Evolutionary conservation across 1,140 invertebrate genomes (phyloP), one percentile per base, ranked within the genome.

Genomic region (Brachionus asplanchnoidis): DNA sequence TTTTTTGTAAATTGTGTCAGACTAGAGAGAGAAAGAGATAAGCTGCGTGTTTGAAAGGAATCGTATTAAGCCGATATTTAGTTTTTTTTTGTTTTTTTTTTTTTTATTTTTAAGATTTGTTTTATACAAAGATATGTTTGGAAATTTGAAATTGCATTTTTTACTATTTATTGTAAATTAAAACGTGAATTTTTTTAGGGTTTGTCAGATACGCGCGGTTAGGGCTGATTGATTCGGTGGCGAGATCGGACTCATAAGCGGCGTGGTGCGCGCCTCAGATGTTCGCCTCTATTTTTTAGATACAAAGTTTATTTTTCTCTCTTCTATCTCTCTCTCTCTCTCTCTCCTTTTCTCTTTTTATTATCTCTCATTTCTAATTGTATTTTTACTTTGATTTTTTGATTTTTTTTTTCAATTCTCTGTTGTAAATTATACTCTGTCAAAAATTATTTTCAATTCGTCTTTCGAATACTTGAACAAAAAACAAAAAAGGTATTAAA

Each of bases 401-500:
- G 44, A 46, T 46, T 46, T n/a, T 56, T 56, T 56, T 56, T 7
- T 42, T 5, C 40, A n/a, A 17, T 42, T 73, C 36, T 11, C 68
- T 73, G 68, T 73, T 73, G 68, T 73, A 73, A 73, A 73, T 73
- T 73, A 73, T 73, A 17, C 32, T 73, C n/a, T 66, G 3, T 32
- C 28, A 32, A 32, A 32, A 32, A 32, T 32, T 28, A 23, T 28
- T 66, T 9, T 66, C 17, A n/a, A 73, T 73, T 73, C 17, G n/a
- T 40, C n/a, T 9, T 42, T 36, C 36, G 36, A 73, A 73, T n/a
- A 32, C 36, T 73, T 28, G 36, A 73, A 73, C 26, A 73, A 40
- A 70, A 28, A 66, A 28, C 7, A n/a, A 73, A 73, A 73, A 73
- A 73, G 68, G 68, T 73, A 73, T 73, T 73, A 73, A 73, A 73